Evolutionary conservation across 2,113 vertebrate genomes (phyloP).

Genomic region (Caretta caretta): DNA sequence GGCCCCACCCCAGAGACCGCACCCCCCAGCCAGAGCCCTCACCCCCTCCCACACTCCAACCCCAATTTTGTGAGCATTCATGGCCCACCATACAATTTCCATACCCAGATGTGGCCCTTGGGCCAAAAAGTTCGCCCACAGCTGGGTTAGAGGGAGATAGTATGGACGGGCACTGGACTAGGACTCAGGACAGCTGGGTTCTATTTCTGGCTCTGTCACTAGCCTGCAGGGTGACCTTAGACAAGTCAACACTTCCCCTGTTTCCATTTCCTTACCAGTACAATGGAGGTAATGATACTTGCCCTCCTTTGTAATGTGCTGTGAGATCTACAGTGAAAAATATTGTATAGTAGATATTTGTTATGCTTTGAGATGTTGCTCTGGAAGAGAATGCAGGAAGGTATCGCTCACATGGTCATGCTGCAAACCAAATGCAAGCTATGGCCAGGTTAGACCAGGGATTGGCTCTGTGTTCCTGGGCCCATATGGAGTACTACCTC

Average conservation of each 20-base stretch:
- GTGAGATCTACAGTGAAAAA: neutral
- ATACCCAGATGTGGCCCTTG: too few relatives aligned
- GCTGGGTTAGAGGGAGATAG: neutral
- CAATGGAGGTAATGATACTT: neutral
- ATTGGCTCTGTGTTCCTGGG: neutral
- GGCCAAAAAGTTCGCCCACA: too few relatives aligned
- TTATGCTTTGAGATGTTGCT: neutral
- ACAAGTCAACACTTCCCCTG: neutral
- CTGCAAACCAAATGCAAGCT: neutral
- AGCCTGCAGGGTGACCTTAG: neutral
- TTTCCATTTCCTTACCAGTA: conserved; percentile 17
- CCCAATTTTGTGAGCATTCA: too few relatives aligned
- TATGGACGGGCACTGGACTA: neutral
- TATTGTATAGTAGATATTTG: neutral
- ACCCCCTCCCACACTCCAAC: too few relatives aligned
- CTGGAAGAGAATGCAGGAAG: neutral
- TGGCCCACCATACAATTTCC: too few relatives aligned
- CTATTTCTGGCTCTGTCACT: neutral
- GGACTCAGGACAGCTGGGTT: neutral
- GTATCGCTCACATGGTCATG: neutral
- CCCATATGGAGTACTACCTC: neutral
- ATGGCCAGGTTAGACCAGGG: neutral
- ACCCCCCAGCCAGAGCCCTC: too few relatives aligned
- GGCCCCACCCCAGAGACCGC: too few relatives aligned
- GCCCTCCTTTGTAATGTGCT: neutral